Conservation (phyloP, 2,797 vertebrate species). For the Carapus acus region DNA sequence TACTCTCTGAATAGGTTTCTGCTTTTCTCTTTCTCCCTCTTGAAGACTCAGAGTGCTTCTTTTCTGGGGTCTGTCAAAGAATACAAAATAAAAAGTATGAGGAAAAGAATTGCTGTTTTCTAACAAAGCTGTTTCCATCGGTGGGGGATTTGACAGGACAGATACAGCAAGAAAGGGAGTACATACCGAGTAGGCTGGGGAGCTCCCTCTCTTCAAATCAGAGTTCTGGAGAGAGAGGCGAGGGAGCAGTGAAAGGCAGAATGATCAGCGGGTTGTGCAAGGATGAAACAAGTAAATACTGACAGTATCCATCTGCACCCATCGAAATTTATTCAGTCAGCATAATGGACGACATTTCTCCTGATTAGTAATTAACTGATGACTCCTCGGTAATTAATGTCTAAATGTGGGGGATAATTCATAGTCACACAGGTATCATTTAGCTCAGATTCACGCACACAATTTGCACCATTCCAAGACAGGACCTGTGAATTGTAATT, state of each 20-base stretch:
- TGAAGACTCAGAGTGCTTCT: conserved; percentile 92
- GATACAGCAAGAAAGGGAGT: conserved; percentile 46
- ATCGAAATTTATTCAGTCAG: neutral
- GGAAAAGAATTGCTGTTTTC: conserved; percentile 42
- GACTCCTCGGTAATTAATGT: neutral
- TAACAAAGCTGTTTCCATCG: conserved; percentile 39
- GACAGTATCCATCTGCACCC: conserved; percentile 7
- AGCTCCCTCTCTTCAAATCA: conserved; percentile 77
- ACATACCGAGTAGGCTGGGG: conserved; percentile 78
- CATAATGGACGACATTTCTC: neutral
- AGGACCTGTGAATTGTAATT: neutral
- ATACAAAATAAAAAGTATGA: conserved; percentile 32
- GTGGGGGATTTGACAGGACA: conserved; percentile 42
- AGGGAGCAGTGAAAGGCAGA: conserved; percentile 47
- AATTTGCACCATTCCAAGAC: neutral
- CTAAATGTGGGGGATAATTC: neutral
- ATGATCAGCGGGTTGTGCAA: conserved; percentile 35
- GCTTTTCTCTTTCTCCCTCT: conserved; percentile 97
- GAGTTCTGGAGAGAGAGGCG: conserved; percentile 62
- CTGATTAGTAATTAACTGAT: no score
- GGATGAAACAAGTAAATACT: conserved; percentile 10
- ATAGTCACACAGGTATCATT: no score
- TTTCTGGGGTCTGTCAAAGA: conserved; percentile 88
- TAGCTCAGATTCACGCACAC: no score
- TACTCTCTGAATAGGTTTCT: conserved; percentile 93